Base-by-base conservation (phyloP, 2,113 vertebrate genomes). In the Todiramphus saurophagus region DNA sequence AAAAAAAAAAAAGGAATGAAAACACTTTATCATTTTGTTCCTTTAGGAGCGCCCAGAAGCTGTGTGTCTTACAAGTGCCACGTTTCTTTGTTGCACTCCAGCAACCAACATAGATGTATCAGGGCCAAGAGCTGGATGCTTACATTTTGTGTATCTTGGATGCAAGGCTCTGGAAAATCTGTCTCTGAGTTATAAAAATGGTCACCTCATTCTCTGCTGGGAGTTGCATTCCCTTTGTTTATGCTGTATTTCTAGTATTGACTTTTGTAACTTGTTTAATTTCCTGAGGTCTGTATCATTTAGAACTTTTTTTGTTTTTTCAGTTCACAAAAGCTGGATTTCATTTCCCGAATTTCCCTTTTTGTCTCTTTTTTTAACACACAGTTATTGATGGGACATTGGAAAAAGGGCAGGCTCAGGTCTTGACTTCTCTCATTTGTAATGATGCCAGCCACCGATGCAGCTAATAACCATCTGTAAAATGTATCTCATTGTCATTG, bases 1-100 rank as follows among this genome's bases (percentile, higher is more conserved):
- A 6, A 5, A 43, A 48, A 41, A 17, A 55, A 17, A 68, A 50
- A 69, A 39, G 46, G 25, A 96, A 90, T 19, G 21, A 96, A 96
- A 93, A 18, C 76, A 70, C 27, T 90, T 92, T 79, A 96, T 96
- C 90, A 81, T 87, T 94, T 91, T 93, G 73, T 92, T 97, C 90
- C 84, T 77, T 74, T 75, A 66, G n/a, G 59, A 95, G 31, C 83
- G 59, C 82, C 88, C 89, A 87, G 82, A 83, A 93, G 53, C 83
- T 51, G 44, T 78, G 83, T 64, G 73, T 76, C 53, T 41, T 90
- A 23, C 55, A 75, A 92, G 43, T 94, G 83, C 94, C 97, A 95
- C 90, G 83, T 97, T 96, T 96, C 94, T 89, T 95, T 89, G 76
- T 83, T 95, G 82, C 84, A 55, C 91, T 97, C 96, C 94, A 95